These are phyloP conservation scores for Volucella zonaria DNA, from an alignment of 2,888 invertebrate genomes.

Conservation along the genomic window DNA sequence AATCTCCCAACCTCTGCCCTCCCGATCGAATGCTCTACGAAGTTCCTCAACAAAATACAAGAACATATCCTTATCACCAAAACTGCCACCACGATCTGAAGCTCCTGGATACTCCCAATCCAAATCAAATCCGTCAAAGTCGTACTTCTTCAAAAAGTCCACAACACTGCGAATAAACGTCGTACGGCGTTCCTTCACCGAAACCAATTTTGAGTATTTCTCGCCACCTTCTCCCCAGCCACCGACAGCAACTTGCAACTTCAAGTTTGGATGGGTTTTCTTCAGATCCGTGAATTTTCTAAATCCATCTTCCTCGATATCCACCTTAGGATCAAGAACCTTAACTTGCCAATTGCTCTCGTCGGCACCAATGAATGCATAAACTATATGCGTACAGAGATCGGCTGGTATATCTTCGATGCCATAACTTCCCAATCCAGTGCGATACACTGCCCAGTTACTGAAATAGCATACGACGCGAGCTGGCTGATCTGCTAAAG, in stretches of 20 bases:
- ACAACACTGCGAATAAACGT: slow-evolving; percentile 90
- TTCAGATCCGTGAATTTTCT: slow-evolving; percentile 90
- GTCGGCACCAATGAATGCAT: slow-evolving; percentile 94
- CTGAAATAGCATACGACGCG: slow-evolving; percentile 85
- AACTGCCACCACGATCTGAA: slow-evolving; percentile 92
- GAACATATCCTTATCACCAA: slow-evolving; percentile 92
- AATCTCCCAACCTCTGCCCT: slow-evolving; percentile 91
- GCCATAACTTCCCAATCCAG: slow-evolving; percentile 91
- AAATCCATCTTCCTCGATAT: slow-evolving; percentile 90
- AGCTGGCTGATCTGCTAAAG: slow-evolving; percentile 80
- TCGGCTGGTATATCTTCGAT: slow-evolving; percentile 92
- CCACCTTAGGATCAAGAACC: slow-evolving; percentile 91
- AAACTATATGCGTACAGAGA: slow-evolving; percentile 92
- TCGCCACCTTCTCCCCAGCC: slow-evolving; percentile 96
- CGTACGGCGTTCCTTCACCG: slow-evolving; percentile 87
- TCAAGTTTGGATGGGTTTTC: slow-evolving; percentile 87
- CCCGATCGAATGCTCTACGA: slow-evolving; percentile 89
- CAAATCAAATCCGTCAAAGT: slow-evolving; percentile 93
- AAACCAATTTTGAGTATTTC: slow-evolving; percentile 93
- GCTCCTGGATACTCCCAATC: slow-evolving; percentile 97
- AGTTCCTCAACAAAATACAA: slow-evolving; percentile 92
- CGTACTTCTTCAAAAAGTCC: slow-evolving; percentile 89
- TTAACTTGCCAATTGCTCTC: slow-evolving; percentile 90
- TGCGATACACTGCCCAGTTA: slow-evolving; percentile 90
- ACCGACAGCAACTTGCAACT: slow-evolving; percentile 92